These are phyloP conservation scores for Yoshiicerus persimilis DNA, from an alignment of 1,140 invertebrate genomes.

Conservation along the genomic window DNA sequence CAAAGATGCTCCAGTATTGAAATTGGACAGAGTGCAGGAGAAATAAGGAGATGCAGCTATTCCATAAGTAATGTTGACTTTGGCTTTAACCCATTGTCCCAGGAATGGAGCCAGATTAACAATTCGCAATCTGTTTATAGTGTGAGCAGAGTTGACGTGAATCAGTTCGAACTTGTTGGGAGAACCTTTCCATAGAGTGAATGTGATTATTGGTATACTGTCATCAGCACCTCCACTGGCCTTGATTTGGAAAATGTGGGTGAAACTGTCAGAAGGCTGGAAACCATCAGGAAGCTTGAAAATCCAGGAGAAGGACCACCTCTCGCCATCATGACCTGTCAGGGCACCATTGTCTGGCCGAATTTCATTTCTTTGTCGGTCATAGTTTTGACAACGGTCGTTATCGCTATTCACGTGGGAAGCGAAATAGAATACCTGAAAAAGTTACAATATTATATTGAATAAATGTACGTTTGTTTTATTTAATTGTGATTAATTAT, in stretches of 20 bases:
- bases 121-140: not conserved
- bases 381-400: slow-evolving; percentile 34
- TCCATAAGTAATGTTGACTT: not conserved
- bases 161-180: not conserved
- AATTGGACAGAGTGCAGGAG: not conserved
- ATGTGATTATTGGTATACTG: slow-evolving; percentile 27
- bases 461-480: not conserved
- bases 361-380: slow-evolving; percentile 41
- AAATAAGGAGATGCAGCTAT: not conserved
- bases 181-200: not conserved
- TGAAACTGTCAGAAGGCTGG: slow-evolving; percentile 34
- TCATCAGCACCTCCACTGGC: slow-evolving; percentile 23
- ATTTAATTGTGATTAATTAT: no score
- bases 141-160: not conserved
- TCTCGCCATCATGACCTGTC: slow-evolving; percentile 19
- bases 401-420: slow-evolving; percentile 28
- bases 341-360: not conserved
- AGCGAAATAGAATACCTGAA: slow-evolving; percentile 29
- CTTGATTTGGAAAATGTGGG: slow-evolving; percentile 39
- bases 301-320: slow-evolving; percentile 35
- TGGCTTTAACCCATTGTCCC: not conserved
- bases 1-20: not conserved
- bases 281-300: slow-evolving; percentile 37
- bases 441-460: not conserved
- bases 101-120: not conserved